Evolutionary conservation across 2,797 vertebrate species (phyloP).

Genomic region (Catharus ustulatus): DNA sequence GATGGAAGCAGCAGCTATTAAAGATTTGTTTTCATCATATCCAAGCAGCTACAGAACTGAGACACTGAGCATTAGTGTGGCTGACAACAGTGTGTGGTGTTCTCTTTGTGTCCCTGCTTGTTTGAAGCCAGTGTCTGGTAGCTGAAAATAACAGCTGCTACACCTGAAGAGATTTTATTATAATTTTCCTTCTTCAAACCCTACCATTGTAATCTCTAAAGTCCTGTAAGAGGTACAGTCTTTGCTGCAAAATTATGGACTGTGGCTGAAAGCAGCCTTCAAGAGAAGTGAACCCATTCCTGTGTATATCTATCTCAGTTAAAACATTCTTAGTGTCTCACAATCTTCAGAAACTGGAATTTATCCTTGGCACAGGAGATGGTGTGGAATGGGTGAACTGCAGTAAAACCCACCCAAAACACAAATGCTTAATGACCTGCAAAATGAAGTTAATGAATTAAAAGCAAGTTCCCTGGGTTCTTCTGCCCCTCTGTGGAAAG

Average conservation of each 20-base stretch:
- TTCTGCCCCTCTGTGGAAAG: neutral
- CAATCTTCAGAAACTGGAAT: neutral
- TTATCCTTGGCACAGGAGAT: neutral
- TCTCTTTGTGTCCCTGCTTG: constrained; percentile 13
- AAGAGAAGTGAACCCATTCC: neutral
- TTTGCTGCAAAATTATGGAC: neutral
- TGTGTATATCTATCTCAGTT: neutral
- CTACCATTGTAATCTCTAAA: neutral
- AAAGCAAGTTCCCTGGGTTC: neutral
- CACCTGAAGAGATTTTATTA: neutral
- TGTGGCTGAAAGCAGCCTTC: neutral
- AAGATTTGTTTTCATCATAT: constrained; percentile 58
- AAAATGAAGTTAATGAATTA: neutral
- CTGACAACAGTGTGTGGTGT: neutral
- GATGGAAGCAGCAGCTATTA: constrained; percentile 53
- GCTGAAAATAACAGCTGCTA: neutral
- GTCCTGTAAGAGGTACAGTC: neutral
- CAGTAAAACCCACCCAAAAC: neutral
- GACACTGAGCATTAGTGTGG: neutral
- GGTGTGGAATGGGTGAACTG: neutral
- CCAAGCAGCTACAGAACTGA: constrained; percentile 46
- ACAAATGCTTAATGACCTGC: neutral
- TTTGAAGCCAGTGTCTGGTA: neutral
- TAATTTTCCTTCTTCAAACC: neutral
- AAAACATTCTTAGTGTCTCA: neutral